Conservation (phyloP, 2,113 vertebrate genomes). For the Planiliza haematocheilus region DNA sequence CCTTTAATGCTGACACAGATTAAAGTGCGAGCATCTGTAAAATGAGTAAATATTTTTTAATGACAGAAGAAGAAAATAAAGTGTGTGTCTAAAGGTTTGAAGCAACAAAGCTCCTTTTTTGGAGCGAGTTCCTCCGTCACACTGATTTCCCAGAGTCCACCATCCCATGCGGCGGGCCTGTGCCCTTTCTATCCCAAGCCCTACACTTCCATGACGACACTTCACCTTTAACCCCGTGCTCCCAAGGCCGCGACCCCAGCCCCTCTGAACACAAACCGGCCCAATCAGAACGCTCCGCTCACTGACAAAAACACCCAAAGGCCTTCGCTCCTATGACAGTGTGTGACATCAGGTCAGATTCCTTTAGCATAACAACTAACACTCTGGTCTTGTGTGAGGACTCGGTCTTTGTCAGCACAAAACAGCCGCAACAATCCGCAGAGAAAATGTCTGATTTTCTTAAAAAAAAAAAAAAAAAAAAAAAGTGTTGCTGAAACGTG, state of each 20-base stretch:
- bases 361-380: slow-evolving; percentile 80
- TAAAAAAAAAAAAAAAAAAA: neutral
- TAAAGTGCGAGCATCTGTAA: neutral
- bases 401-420: slow-evolving; percentile 74
- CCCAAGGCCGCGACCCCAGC: slow-evolving; percentile 69
- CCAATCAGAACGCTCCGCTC: slow-evolving; percentile 67
- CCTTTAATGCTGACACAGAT: slow-evolving; percentile 24
- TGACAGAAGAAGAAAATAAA: slow-evolving; percentile 25
- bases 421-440: slow-evolving; percentile 46
- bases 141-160: slow-evolving; percentile 75
- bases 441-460: slow-evolving; percentile 23
- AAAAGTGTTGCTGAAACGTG: neutral
- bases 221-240: slow-evolving; percentile 77
- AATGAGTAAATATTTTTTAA: slow-evolving; percentile 27
- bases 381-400: slow-evolving; percentile 59
- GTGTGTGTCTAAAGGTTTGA: slow-evolving; percentile 13
- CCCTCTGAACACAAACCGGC: slow-evolving; percentile 73
- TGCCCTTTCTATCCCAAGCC: slow-evolving; percentile 74
- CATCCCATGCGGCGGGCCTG: slow-evolving; percentile 70
- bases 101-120: slow-evolving; percentile 55
- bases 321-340: slow-evolving; percentile 77
- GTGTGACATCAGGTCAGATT: slow-evolving; percentile 83
- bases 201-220: slow-evolving; percentile 80
- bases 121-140: slow-evolving; percentile 57
- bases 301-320: slow-evolving; percentile 80